phyloP scores from a whole-genome alignment of 1,140 invertebrate genomes.

The Meteorus sp. region DNA sequence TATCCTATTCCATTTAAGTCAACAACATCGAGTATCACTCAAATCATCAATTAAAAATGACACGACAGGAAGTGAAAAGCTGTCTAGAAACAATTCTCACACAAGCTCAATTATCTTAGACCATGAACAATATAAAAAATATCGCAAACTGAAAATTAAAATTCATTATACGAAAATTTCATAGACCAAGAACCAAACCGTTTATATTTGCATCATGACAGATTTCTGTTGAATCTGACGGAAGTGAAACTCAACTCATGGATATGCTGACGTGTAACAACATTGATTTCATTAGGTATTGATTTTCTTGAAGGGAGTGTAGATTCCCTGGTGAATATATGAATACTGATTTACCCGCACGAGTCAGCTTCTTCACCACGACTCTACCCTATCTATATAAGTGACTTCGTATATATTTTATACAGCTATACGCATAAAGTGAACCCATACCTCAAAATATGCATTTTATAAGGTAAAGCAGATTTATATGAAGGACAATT shows the following conservation, averaged over 20 bases:
- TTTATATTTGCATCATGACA: not conserved
- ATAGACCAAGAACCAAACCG: no score
- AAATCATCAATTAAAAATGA: no score
- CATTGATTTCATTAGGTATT: conserved; percentile 58
- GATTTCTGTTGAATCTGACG: not conserved
- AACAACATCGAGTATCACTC: no score
- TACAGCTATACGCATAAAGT: not conserved
- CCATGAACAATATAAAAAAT: no score
- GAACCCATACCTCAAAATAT: not conserved
- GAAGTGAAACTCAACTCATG: conserved; percentile 18
- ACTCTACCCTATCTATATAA: conserved; percentile 19
- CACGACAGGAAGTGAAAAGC: no score
- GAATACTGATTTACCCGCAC: conserved; percentile 46
- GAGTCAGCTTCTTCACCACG: conserved; percentile 21
- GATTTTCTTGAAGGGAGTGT: conserved; percentile 44
- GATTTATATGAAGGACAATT: no score
- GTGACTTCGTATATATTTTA: conserved; percentile 17
- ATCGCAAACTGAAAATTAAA: no score
- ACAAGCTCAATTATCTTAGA: no score
- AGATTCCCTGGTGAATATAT: conserved; percentile 48
- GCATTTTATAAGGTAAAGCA: no score
- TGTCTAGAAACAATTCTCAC: no score
- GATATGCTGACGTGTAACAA: conserved; percentile 43
- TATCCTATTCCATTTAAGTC: no score
- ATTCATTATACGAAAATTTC: not conserved